Percentiles rank a stretch among this genome's conserved stretches.
phyloP scores from a whole-genome alignment of 2,797 vertebrate genomes.

The Gouania willdenowi region DNA sequence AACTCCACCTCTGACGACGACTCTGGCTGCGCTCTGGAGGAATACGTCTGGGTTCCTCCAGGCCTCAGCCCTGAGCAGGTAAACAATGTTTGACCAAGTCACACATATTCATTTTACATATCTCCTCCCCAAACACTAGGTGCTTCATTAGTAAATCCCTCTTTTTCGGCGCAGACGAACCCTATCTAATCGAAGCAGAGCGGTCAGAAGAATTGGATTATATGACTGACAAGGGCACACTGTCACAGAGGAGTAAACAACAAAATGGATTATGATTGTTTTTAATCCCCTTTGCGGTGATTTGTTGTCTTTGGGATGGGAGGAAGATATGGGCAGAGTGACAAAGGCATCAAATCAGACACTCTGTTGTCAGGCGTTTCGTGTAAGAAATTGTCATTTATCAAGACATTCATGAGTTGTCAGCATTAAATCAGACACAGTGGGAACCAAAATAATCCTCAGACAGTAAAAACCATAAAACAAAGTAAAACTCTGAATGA shows the following conservation, averaged over 20 bases:
- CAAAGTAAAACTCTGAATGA: slow-evolving; percentile 16
- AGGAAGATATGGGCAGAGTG: slow-evolving; percentile 3
- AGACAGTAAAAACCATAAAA: slow-evolving; percentile 20
- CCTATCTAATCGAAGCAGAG: slow-evolving; percentile 17
- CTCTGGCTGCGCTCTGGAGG: slow-evolving; percentile 95
- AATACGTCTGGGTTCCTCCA: slow-evolving; percentile 94
- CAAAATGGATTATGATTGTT: slow-evolving; percentile 13
- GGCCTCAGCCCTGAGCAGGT: slow-evolving; percentile 97
- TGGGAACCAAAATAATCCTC: slow-evolving; percentile 31
- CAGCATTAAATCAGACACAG: slow-evolving; percentile 14
- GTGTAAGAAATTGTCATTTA: slow-evolving; percentile 42
- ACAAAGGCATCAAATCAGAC: slow-evolving; percentile 26
- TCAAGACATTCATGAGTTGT: slow-evolving; percentile 43
- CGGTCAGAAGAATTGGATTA: slow-evolving; percentile 24
- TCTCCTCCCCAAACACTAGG: no score
- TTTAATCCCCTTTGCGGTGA: slow-evolving; percentile 26
- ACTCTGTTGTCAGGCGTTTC: slow-evolving; percentile 35
- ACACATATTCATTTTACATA: no score
- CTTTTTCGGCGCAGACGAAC: slow-evolving; percentile 8
- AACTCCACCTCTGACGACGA: slow-evolving; percentile 97
- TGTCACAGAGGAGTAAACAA: slow-evolving; percentile 21
- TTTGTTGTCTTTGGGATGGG: slow-evolving; percentile 10
- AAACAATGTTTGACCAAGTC: slow-evolving; percentile 21
- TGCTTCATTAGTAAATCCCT: slow-evolving; percentile 9
- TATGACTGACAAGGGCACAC: slow-evolving; percentile 16